Percentiles rank a stretch among this genome's conserved stretches.
Evolutionary conservation across 2,797 vertebrate species (phyloP).

Genomic region (Acrocephalus scirpaceus): DNA sequence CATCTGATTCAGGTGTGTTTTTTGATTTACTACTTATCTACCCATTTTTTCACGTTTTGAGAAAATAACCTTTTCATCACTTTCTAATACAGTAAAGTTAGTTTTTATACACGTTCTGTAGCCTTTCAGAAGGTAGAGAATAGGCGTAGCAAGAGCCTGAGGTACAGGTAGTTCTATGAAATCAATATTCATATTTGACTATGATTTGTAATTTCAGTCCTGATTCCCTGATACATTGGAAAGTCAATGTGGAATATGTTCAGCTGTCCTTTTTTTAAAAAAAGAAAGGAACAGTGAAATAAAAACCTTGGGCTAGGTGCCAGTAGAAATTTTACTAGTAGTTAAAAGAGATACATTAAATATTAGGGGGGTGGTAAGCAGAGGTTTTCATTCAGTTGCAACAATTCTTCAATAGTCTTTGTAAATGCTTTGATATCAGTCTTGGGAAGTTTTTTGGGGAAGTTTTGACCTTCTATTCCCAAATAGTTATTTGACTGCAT

Average conservation of each 20-base stretch:
- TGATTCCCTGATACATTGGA: neutral
- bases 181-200: neutral
- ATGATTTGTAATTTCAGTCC: neutral
- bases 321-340: neutral
- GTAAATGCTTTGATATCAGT: neutral
- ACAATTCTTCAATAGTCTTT: neutral
- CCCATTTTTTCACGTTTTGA: neutral
- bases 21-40: neutral
- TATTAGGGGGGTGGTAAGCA: neutral
- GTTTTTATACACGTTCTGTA: neutral
- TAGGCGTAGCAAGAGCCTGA: neutral
- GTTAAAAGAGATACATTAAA: neutral
- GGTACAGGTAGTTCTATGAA: neutral
- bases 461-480: neutral
- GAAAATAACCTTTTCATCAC: neutral
- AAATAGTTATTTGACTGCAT: neutral
- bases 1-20: constrained; percentile 14
- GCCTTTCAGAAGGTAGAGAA: neutral
- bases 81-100: neutral
- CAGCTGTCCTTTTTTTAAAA: neutral
- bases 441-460: no score
- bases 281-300: neutral
- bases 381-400: neutral
- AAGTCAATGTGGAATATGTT: neutral
- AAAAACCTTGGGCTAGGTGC: neutral